Evolutionary conservation across 2,113 vertebrate genomes (phyloP).

Genomic region (Lanius ludovicianus): DNA sequence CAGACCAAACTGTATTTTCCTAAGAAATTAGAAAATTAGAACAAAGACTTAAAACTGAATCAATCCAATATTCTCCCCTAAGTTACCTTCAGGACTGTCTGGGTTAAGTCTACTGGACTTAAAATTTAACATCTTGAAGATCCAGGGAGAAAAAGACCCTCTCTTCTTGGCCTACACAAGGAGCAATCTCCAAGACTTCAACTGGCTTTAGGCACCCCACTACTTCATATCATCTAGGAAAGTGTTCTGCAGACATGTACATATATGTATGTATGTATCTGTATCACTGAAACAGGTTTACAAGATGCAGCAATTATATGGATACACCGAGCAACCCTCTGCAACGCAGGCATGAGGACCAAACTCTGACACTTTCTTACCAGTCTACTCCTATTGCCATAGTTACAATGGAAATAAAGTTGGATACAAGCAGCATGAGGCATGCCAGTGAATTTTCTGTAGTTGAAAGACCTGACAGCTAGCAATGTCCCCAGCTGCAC

Average conservation of each 20-base stretch:
- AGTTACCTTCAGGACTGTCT: not conserved
- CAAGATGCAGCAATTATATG: not conserved
- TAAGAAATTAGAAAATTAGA: not conserved
- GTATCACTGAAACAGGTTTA: not conserved
- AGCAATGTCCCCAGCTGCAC: not conserved
- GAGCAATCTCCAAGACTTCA: not conserved
- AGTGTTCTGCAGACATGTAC: not conserved
- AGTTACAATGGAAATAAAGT: conserved; percentile 11
- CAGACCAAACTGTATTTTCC: not conserved
- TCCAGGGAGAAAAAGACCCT: not conserved
- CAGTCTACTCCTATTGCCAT: not conserved
- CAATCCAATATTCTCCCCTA: not conserved
- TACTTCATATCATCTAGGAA: not conserved
- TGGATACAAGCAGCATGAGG: not conserved
- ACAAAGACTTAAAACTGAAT: not conserved
- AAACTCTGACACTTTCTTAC: not conserved
- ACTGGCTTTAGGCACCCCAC: not conserved
- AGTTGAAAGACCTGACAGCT: not conserved
- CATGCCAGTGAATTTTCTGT: not conserved
- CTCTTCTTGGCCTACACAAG: not conserved
- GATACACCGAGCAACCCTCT: not conserved
- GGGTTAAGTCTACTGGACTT: not conserved
- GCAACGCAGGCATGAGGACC: not conserved
- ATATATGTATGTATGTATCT: not conserved
- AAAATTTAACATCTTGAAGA: not conserved